phyloP scores from a whole-genome alignment of 2,888 invertebrate genomes.

The Nineta flava region DNA sequence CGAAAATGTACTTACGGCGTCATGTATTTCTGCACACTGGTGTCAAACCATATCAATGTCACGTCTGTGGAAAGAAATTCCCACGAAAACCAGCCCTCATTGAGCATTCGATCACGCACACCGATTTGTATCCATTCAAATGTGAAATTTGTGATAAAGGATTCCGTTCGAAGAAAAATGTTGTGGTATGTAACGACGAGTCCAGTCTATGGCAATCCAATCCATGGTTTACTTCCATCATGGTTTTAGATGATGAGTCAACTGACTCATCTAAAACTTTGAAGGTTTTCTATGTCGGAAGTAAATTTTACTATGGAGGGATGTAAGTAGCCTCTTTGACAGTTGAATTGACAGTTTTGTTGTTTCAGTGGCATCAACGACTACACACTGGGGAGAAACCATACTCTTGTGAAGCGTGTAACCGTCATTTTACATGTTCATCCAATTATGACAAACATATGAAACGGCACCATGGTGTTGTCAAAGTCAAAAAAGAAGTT shows the following conservation, averaged over 20 bases:
- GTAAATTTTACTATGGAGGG: too few relatives aligned
- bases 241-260: too few relatives aligned
- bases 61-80: neutral
- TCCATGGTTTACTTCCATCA: too few relatives aligned
- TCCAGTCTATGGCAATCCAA: neutral
- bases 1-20: neutral
- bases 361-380: constrained; percentile 30
- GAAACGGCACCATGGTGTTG: neutral
- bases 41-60: neutral
- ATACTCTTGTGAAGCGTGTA: constrained; percentile 37
- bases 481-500: neutral
- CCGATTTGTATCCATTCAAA: neutral
- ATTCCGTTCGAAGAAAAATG: neutral
- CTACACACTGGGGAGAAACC: constrained; percentile 48
- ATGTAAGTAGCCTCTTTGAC: too few relatives aligned
- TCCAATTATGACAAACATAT: neutral
- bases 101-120: neutral
- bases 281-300: too few relatives aligned
- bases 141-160: neutral
- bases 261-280: too few relatives aligned
- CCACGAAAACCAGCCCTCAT: neutral
- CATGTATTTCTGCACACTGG: neutral
- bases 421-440: neutral
- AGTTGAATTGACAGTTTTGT: too few relatives aligned
- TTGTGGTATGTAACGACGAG: neutral